Percentiles rank a stretch among this genome's conserved stretches.
Conservation (phyloP, 2,888 invertebrate genomes). For the Rhagophthalmus giganteus region DNA sequence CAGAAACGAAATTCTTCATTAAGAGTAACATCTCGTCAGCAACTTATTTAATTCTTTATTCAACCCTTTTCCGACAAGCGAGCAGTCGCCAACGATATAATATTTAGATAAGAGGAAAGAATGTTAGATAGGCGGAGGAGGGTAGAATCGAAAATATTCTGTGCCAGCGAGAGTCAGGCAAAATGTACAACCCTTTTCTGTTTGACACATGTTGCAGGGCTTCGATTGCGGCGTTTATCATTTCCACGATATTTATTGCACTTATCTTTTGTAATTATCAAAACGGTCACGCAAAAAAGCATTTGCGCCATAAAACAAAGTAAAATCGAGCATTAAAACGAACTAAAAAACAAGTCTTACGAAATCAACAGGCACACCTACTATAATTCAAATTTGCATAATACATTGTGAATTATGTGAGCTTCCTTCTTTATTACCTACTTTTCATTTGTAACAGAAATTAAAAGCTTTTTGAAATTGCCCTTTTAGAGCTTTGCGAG, state of each 20-base stretch:
- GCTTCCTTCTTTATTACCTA: neutral
- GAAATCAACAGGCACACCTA: slow-evolving; percentile 21
- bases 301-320: slow-evolving; percentile 13
- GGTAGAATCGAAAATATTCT: slow-evolving; percentile 4
- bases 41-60: slow-evolving; percentile 5
- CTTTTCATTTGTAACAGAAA: too few relatives aligned
- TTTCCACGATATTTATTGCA: slow-evolving; percentile 34
- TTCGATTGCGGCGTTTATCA: slow-evolving; percentile 34
- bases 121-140: neutral
- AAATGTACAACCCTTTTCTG: slow-evolving; percentile 13
- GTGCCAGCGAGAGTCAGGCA: slow-evolving; percentile 11
- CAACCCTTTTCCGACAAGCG: slow-evolving; percentile 2
- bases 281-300: slow-evolving; percentile 20
- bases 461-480: too few relatives aligned
- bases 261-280: slow-evolving; percentile 35
- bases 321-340: slow-evolving; percentile 8
- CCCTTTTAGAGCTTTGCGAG: too few relatives aligned
- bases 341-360: neutral
- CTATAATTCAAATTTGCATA: slow-evolving; percentile 11
- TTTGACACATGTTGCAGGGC: slow-evolving; percentile 39
- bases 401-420: neutral
- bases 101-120: slow-evolving; percentile 7
- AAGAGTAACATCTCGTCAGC: neutral
- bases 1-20: too few relatives aligned
- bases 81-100: slow-evolving; percentile 3